These are phyloP conservation scores for Lasioglossum zephyrum DNA, from an alignment of 2,888 invertebrate genomes.

Conservation along the genomic window DNA sequence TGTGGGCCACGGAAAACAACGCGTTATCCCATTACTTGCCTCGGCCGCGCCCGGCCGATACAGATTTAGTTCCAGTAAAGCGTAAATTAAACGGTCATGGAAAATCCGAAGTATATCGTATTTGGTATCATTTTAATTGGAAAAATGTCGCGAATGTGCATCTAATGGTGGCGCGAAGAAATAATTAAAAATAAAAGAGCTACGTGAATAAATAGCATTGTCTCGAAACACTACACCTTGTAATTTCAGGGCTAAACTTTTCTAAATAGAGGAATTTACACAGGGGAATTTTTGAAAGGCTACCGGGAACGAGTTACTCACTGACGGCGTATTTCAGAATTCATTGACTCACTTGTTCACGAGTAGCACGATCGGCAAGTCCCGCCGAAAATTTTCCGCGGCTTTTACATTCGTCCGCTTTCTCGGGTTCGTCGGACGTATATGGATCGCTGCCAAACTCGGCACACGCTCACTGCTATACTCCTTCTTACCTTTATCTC, in stretches of 20 bases:
- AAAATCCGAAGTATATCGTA: not conserved
- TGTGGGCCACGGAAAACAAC: too few relatives aligned
- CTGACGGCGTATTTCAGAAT: too few relatives aligned
- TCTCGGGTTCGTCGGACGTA: constrained; percentile 64
- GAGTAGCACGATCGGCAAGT: not conserved
- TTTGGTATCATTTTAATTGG: too few relatives aligned
- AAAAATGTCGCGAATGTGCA: too few relatives aligned
- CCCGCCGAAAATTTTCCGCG: constrained; percentile 31
- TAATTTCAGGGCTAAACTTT: too few relatives aligned
- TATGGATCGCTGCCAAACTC: constrained; percentile 77
- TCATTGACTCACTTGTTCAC: not conserved
- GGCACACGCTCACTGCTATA: constrained; percentile 42
- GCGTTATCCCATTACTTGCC: too few relatives aligned
- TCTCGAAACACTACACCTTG: too few relatives aligned
- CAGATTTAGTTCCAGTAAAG: not conserved
- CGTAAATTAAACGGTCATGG: not conserved
- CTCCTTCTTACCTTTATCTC: constrained; percentile 59
- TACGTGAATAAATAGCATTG: not conserved
- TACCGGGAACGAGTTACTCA: not conserved
- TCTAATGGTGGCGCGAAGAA: not conserved
- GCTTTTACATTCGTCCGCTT: constrained; percentile 24
- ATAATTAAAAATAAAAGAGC: not conserved
- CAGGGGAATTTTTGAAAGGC: not conserved
- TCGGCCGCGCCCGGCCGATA: too few relatives aligned
- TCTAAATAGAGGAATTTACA: too few relatives aligned